phyloP scores from a whole-genome alignment of 2,797 vertebrate species.

The Pempheris klunzingeri region DNA sequence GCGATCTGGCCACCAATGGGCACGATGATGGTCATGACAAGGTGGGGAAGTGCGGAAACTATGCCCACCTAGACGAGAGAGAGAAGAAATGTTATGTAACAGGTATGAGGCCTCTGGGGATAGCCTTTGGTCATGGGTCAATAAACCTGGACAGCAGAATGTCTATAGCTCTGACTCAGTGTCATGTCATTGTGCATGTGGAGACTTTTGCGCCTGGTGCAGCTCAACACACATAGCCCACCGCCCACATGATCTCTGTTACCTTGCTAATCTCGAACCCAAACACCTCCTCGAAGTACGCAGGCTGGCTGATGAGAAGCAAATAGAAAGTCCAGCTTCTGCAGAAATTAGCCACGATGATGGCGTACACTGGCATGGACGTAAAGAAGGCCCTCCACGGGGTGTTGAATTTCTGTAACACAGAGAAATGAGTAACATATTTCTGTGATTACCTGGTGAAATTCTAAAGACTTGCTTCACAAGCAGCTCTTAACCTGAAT shows the following conservation, averaged over 20 bases:
- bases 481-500: neutral
- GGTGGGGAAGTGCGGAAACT: conserved; percentile 92
- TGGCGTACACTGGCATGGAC: conserved; percentile 95
- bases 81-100: neutral
- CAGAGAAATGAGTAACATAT: neutral
- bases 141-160: neutral
- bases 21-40: conserved; percentile 96
- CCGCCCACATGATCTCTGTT: conserved; percentile 42
- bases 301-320: conserved; percentile 94
- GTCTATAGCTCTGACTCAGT: neutral
- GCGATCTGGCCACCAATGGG: conserved; percentile 94
- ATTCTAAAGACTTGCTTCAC: neutral
- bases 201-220: neutral
- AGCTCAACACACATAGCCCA: neutral
- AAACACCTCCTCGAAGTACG: conserved; percentile 96
- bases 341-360: conserved; percentile 96
- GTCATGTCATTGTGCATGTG: neutral
- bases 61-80: conserved; percentile 87
- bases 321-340: conserved; percentile 96
- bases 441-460: neutral
- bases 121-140: neutral
- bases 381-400: conserved; percentile 94
- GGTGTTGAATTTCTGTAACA: conserved; percentile 91
- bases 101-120: neutral
- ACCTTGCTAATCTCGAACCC: conserved; percentile 97